These are phyloP conservation scores for Nymphalis c-album DNA, from an alignment of 2,888 invertebrate genomes.

Conservation along the genomic window DNA sequence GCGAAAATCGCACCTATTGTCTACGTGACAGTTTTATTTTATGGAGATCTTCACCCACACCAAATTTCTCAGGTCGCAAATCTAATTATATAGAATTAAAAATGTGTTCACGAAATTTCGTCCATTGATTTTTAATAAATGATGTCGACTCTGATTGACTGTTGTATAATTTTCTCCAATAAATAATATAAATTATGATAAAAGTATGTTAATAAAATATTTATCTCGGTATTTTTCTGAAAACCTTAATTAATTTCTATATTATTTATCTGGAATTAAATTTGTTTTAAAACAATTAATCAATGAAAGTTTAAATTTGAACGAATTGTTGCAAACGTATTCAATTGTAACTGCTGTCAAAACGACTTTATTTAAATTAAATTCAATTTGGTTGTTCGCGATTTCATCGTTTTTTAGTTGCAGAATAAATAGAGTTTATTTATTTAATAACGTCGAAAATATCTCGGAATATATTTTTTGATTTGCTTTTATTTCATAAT, in stretches of 20 bases:
- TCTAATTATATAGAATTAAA: slow-evolving; percentile 58
- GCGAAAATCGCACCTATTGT: slow-evolving; percentile 76
- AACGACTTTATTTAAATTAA: slow-evolving; percentile 56
- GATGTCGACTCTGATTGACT: slow-evolving; percentile 40
- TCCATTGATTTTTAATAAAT: slow-evolving; percentile 14
- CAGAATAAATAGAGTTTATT: slow-evolving; percentile 49
- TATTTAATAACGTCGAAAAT: slow-evolving; percentile 45
- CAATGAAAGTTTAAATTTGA: neutral
- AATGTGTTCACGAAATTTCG: slow-evolving; percentile 46
- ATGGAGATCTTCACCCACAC: slow-evolving; percentile 48
- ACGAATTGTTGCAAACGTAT: slow-evolving; percentile 13
- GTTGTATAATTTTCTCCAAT: slow-evolving; percentile 9
- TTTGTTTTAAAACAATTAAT: neutral
- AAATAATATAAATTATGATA: neutral
- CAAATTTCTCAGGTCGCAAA: slow-evolving; percentile 44
- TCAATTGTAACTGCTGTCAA: slow-evolving; percentile 42
- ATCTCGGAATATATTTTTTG: slow-evolving; percentile 40
- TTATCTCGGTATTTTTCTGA: too few relatives aligned
- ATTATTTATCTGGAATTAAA: too few relatives aligned
- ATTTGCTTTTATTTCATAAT: slow-evolving; percentile 41
- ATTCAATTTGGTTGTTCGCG: slow-evolving; percentile 57
- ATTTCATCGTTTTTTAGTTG: slow-evolving; percentile 46
- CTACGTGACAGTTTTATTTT: slow-evolving; percentile 74
- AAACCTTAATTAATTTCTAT: too few relatives aligned
- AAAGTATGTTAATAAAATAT: too few relatives aligned